Evolutionary conservation across 2,888 invertebrate species (phyloP), one percentile per base, ranked within the genome.

Genomic region (Caenorhabditis angaria): DNA sequence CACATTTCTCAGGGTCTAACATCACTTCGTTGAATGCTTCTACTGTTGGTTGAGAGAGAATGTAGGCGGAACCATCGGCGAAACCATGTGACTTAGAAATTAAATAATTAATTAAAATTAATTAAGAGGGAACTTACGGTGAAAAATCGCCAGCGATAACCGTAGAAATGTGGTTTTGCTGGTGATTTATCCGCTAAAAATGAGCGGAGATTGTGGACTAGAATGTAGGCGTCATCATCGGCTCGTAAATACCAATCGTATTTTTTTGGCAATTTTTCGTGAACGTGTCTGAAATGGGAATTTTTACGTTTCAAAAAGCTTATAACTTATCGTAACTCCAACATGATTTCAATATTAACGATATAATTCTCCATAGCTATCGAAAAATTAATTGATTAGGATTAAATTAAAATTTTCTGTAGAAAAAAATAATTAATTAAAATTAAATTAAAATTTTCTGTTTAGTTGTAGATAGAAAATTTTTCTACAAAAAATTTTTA

Each of bases 161-260:
- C 83, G 51, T 82, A 64, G 66, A 74, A 80, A 58, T 78, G 76
- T 18, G 70, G 65, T 54, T 76, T 74, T 4, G 69, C 54, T 2
- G 81, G 66, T 28, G 78, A 65, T 53, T 80, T 76, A 28, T 71
- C 65, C 27, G 54, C 55, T 22, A 83, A 63, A 48, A 83, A 74
- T 35, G 67, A 70, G 56, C 80, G 64, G 55, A 81, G 64, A 63
- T 83, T 83, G 41, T 83, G 82, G 55, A 83, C 66, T 22, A 83
- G 58, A 57, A 82, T 74, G 64, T 80, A 83, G 2, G 83, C 78
- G 58, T 83, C 83, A 65, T 83, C 83, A 47, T 83, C 83, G 10
- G 83, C 83, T 50, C 83, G 65, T 18, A 83, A 70, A 61, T 82
- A 83, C 83, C 83, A 83, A 62, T 83, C 83, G 63, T 72, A 83